phyloP scores from a whole-genome alignment of 2,113 vertebrate species.

The Siphamia tubifer region DNA sequence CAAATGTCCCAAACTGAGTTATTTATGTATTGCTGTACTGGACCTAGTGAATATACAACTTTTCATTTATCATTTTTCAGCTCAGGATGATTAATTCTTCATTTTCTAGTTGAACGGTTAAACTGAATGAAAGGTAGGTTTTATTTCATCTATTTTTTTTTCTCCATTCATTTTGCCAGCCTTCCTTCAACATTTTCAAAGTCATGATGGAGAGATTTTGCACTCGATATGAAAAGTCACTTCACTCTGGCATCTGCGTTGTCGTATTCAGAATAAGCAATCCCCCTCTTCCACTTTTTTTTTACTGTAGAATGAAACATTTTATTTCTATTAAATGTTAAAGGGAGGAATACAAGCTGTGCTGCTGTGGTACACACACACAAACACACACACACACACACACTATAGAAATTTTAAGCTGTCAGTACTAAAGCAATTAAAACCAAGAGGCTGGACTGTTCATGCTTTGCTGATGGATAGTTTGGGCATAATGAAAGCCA shows the following conservation, averaged over 20 bases:
- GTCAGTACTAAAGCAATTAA: slow-evolving; percentile 12
- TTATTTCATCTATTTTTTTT: slow-evolving; percentile 22
- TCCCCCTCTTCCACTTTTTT: slow-evolving; percentile 2
- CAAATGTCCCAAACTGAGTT: slow-evolving; percentile 28
- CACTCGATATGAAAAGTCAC: slow-evolving; percentile 22
- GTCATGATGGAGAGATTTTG: slow-evolving; percentile 19
- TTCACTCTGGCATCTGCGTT: slow-evolving; percentile 33
- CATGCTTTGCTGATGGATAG: slow-evolving; percentile 9
- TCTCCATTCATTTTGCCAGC: slow-evolving; percentile 13
- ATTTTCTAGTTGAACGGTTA: slow-evolving; percentile 35
- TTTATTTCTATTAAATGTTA: too few species aligned
- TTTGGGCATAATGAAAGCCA: slow-evolving; percentile 32
- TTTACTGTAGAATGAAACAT: slow-evolving; percentile 4
- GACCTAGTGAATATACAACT: slow-evolving; percentile 18
- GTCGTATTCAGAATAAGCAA: slow-evolving; percentile 25
- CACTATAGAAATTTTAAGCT: background rate
- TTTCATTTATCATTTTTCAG: slow-evolving; percentile 29
- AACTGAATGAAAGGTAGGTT: slow-evolving; percentile 25
- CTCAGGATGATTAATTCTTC: slow-evolving; percentile 11
- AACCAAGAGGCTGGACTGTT: slow-evolving; percentile 22
- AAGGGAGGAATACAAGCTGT: background rate
- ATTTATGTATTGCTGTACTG: slow-evolving; percentile 28
- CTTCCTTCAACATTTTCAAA: slow-evolving; percentile 6
- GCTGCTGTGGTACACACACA: too few species aligned
- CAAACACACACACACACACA: too few species aligned